phyloP scores from a whole-genome alignment of 2,113 vertebrate species.

The Cyprichromis sp. region DNA sequence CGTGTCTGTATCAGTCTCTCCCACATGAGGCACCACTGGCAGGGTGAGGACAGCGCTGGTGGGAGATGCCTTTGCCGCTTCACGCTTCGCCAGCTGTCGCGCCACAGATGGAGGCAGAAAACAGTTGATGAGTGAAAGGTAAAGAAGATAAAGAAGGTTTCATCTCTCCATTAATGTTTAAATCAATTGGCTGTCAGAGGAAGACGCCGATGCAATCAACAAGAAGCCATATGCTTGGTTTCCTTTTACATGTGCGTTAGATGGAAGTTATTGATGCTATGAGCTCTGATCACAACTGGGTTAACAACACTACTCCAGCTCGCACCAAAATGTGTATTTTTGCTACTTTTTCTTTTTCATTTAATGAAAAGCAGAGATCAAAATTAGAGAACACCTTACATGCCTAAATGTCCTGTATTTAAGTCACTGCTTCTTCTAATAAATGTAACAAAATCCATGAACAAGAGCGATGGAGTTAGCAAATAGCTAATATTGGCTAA shows the following conservation, averaged over 20 bases:
- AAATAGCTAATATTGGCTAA: neutral
- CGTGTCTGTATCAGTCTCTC: conserved; percentile 71
- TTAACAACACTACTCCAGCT: neutral
- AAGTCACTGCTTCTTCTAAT: neutral
- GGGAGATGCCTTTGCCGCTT: conserved; percentile 70
- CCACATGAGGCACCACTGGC: conserved; percentile 72
- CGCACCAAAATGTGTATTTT: neutral
- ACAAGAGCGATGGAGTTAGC: neutral
- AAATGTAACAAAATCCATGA: neutral
- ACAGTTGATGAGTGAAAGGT: conserved; percentile 9
- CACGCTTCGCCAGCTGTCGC: conserved; percentile 73
- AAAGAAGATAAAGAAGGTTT: neutral
- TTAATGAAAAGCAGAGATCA: neutral
- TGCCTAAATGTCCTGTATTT: neutral
- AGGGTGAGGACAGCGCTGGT: conserved; percentile 62
- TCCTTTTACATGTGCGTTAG: neutral
- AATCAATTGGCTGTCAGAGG: neutral
- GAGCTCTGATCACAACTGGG: neutral
- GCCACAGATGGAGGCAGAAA: conserved; percentile 1
- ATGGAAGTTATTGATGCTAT: neutral
- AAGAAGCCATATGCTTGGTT: neutral
- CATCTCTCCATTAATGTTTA: neutral
- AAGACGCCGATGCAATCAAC: conserved; percentile 8
- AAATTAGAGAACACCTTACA: neutral
- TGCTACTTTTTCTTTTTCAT: neutral